phyloP scores from a whole-genome alignment of 37 sponge, comb jelly and placozoan genomes.

The Aplysina aerophoba region DNA sequence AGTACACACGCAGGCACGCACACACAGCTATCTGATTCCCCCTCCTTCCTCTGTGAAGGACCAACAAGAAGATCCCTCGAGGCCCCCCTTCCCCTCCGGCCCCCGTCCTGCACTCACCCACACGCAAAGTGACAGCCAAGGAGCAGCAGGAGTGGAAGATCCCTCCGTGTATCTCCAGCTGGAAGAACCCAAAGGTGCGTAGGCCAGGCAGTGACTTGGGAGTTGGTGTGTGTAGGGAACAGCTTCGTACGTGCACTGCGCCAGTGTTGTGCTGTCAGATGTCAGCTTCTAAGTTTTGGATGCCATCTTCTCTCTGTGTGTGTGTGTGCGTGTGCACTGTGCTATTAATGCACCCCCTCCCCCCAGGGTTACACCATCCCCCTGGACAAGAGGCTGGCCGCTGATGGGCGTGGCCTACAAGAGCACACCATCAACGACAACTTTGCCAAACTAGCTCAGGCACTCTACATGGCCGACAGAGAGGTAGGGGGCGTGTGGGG shows the following conservation, averaged over 20 bases:
- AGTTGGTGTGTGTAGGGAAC: neutral
- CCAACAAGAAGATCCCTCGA: constrained; percentile 95
- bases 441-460: constrained; percentile 98
- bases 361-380: constrained; percentile 97
- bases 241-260: neutral
- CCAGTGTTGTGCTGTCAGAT: neutral
- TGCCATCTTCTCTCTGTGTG: neutral
- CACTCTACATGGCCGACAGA: constrained; percentile 98
- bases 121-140: constrained; percentile 94
- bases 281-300: neutral
- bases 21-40: neutral
- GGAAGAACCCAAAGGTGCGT: constrained; percentile 92
- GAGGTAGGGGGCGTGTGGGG: constrained; percentile 63
- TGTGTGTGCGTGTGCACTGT: neutral
- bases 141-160: constrained; percentile 99
- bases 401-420: constrained; percentile 97
- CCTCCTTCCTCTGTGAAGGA: constrained; percentile 14
- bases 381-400: constrained; percentile 95
- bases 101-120: constrained; percentile 95
- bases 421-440: constrained; percentile 98
- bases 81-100: constrained; percentile 99
- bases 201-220: neutral
- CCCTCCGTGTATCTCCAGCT: constrained; percentile 97
- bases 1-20: neutral
- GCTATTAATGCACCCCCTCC: neutral